Evolutionary conservation across 2,888 invertebrate species (phyloP).

Genomic region (Prenolepis imparis): DNA sequence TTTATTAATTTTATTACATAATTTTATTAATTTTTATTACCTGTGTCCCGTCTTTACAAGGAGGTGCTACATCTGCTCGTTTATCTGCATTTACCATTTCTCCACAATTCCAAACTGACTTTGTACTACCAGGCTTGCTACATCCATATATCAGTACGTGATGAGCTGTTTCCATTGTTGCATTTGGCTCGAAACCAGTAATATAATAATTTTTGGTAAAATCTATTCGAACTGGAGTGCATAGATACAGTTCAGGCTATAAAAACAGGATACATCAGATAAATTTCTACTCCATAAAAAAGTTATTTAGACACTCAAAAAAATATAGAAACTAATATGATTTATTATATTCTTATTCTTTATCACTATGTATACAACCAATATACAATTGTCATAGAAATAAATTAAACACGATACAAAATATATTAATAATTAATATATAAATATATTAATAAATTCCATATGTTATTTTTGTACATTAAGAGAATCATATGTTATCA

Average conservation of each 20-base stretch:
- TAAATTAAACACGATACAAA: neutral
- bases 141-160: constrained; percentile 98
- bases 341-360: neutral
- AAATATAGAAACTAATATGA: neutral
- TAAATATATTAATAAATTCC: neutral
- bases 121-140: constrained; percentile 91
- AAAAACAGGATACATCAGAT: constrained; percentile 83
- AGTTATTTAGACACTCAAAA: neutral
- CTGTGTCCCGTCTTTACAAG: constrained; percentile 20
- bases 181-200: constrained; percentile 97
- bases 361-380: neutral
- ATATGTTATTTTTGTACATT: constrained; percentile 1
- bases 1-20: neutral
- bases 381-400: neutral
- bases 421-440: neutral
- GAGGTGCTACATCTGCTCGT: neutral
- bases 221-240: constrained; percentile 95
- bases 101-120: constrained; percentile 95
- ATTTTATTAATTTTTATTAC: constrained; percentile 16
- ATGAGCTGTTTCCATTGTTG: constrained; percentile 96
- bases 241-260: constrained; percentile 96
- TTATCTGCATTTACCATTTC: constrained; percentile 93
- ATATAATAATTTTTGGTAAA: constrained; percentile 93
- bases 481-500: constrained; percentile 10
- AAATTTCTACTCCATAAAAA: neutral